Base-by-base conservation (phyloP, 2,888 invertebrate genomes). In the Acholoe squamosa region DNA sequence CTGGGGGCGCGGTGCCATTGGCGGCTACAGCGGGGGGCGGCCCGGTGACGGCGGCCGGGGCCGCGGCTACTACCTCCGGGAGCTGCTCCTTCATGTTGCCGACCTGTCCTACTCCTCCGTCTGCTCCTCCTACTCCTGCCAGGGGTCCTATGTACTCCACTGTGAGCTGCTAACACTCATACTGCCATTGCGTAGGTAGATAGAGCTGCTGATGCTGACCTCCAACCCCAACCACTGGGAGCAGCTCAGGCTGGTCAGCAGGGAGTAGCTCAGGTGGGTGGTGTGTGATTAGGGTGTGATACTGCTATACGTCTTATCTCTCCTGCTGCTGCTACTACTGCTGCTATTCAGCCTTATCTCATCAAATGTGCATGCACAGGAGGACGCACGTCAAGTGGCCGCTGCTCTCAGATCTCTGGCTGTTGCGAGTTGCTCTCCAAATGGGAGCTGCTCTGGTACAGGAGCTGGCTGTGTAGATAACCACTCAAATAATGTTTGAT, bases 81-180 rank as follows among this genome's bases (percentile, higher is more conserved):
- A 12, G 22, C 67, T 67, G 67, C 67, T 67, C 67, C 67, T 67
- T 67, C 67, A 67, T 67, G 16, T 25, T n/a, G n/a, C 67, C n/a
- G n/a, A 7, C 16, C n/a, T n/a, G 67, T 12, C 67, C 16, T 19
- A 7, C 67, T 67, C n/a, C n/a, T n/a, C n/a, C n/a, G n/a, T n/a
- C n/a, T n/a, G 54, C 54, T 54, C 54, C 54, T 54, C 54, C 54
- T 54, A 19, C 12, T 54, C 54, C 54, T n/a, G n/a, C n/a, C n/a
- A 19, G 10, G 54, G 54, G 54, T 54, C 54, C 54, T 67, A 67
- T 67, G 67, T 67, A 67, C 67, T 67, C 67, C 67, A 67, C 22
- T 54, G 54, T 54, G 54, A n/a, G n/a, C n/a, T n/a, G n/a, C n/a
- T n/a, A n/a, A n/a, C n/a, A n/a, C n/a, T n/a, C n/a, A n/a, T n/a